These are phyloP conservation scores for Pangasius sanitwongsei DNA, from an alignment of 2,797 vertebrate genomes.

Conservation along the genomic window DNA sequence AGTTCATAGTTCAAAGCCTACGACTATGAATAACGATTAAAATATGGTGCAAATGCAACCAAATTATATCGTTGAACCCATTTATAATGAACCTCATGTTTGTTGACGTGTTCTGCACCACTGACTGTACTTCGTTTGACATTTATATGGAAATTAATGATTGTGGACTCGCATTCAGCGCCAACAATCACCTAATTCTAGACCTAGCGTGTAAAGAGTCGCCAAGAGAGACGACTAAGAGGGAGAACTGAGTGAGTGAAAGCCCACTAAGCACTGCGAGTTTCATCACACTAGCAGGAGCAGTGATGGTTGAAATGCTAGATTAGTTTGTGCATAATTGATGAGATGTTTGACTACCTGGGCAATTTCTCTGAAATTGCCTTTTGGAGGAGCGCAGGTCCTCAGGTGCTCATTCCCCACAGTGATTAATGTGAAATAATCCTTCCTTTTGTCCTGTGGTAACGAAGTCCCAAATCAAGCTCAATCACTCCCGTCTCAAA, in stretches of 20 bases:
- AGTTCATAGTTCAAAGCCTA: not conserved
- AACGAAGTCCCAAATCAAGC: slow-evolving; percentile 20
- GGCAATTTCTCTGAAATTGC: slow-evolving; percentile 34
- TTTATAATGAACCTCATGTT: slow-evolving; percentile 13
- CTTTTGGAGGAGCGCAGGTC: slow-evolving; percentile 33
- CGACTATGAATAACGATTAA: not conserved
- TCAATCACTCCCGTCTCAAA: not conserved
- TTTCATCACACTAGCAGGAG: slow-evolving; percentile 34
- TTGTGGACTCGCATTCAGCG: not conserved
- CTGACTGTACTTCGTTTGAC: not conserved
- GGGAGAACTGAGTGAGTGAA: not conserved
- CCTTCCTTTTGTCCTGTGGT: slow-evolving; percentile 9
- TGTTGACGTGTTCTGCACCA: slow-evolving; percentile 9
- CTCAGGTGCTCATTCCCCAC: slow-evolving; percentile 40
- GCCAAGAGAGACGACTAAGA: not conserved
- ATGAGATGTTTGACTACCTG: slow-evolving; percentile 47
- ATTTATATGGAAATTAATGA: slow-evolving; percentile 8
- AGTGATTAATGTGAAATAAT: slow-evolving; percentile 35
- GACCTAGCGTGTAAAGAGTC: slow-evolving; percentile 4
- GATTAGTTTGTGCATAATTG: slow-evolving; percentile 57
- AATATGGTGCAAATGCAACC: not conserved
- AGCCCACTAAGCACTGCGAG: slow-evolving; percentile 4
- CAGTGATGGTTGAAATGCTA: slow-evolving; percentile 31
- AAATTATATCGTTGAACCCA: slow-evolving; percentile 9
- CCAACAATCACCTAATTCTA: slow-evolving; percentile 6